Conservation (phyloP, 2,797 vertebrate genomes). For the Moxostoma hubbsi region DNA sequence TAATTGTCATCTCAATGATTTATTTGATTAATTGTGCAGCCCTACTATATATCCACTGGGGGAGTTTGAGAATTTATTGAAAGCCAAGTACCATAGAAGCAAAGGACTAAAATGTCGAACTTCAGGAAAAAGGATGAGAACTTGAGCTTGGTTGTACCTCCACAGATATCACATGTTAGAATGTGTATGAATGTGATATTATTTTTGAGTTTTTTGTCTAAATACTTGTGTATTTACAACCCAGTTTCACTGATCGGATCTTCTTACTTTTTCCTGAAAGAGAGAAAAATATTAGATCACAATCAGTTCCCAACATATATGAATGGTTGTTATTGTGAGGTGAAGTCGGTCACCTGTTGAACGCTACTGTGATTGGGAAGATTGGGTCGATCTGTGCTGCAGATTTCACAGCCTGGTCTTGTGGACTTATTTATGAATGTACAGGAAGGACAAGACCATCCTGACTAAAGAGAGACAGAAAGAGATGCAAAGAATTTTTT, state of each 20-base stretch:
- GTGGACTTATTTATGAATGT: slow-evolving; percentile 91
- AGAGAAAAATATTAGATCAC: slow-evolving; percentile 8
- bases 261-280: slow-evolving; percentile 26
- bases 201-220: neutral
- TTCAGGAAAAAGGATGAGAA: no score
- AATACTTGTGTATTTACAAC: slow-evolving; percentile 1
- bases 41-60: no score
- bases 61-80: no score
- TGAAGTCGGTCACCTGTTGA: slow-evolving; percentile 74
- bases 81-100: no score
- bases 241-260: slow-evolving; percentile 16
- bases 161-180: no score
- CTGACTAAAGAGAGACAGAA: slow-evolving; percentile 66
- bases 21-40: no score
- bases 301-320: neutral
- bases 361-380: slow-evolving; percentile 67
- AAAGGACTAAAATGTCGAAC: no score
- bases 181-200: neutral
- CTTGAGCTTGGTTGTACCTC: no score
- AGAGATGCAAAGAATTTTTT: neutral
- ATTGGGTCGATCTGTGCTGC: slow-evolving; percentile 79
- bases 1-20: no score
- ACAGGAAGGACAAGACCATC: slow-evolving; percentile 91
- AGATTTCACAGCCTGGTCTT: slow-evolving; percentile 93
- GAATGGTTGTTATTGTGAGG: neutral